Percentiles rank a stretch among this genome's conserved stretches.
phyloP scores from a whole-genome alignment of 2,113 vertebrate species.

The Engystomops pustulosus region DNA sequence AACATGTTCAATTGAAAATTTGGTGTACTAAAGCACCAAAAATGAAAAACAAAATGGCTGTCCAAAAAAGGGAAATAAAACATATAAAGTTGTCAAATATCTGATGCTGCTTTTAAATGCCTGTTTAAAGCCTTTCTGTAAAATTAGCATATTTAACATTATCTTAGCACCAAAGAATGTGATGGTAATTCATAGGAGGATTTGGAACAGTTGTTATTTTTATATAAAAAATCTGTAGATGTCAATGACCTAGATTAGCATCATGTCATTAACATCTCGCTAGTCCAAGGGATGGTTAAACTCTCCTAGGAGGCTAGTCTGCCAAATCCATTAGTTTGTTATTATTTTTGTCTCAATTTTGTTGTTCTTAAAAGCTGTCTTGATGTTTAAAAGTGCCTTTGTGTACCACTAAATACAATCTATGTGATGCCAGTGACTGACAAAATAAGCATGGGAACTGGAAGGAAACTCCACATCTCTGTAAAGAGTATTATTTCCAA shows the following conservation, averaged over 20 bases:
- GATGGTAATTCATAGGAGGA: neutral
- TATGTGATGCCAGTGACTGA: constrained; percentile 30
- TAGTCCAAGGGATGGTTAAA: neutral
- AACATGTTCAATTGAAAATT: too few species aligned
- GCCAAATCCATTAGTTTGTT: constrained; percentile 30
- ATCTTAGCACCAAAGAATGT: too few species aligned
- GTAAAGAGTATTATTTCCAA: constrained; percentile 45
- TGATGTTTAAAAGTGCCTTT: constrained; percentile 28
- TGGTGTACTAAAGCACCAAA: too few species aligned
- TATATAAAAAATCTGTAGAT: neutral
- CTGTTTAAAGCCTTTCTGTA: too few species aligned
- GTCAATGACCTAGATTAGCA: constrained; percentile 13
- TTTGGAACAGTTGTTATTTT: neutral
- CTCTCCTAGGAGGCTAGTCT: neutral
- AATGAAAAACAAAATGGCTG: too few species aligned
- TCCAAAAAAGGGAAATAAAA: too few species aligned
- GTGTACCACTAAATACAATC: constrained; percentile 12
- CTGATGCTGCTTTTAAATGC: too few species aligned
- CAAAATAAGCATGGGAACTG: constrained; percentile 39
- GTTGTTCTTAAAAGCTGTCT: constrained; percentile 17
- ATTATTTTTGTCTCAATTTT: constrained; percentile 39
- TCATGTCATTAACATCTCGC: constrained; percentile 28
- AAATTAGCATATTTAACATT: too few species aligned
- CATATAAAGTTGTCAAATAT: too few species aligned
- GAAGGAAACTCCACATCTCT: constrained; percentile 18